Evolutionary conservation across 2,797 vertebrate species (phyloP).

Genomic region (Microcaecilia unicolor): DNA sequence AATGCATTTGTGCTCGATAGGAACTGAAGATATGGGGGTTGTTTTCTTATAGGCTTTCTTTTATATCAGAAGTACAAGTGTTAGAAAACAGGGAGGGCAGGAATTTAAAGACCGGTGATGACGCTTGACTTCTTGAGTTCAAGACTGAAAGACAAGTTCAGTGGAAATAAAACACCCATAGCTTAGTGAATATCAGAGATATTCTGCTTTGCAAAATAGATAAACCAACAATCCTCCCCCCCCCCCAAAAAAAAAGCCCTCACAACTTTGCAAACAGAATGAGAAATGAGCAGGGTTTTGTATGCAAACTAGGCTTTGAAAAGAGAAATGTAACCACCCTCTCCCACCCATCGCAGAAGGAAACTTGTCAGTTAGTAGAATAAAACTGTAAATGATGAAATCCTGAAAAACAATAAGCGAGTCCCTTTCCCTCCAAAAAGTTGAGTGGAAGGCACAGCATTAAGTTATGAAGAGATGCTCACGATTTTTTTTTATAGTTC

Average conservation of each 20-base stretch:
- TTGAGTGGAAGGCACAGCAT: neutral
- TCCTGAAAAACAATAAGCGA: neutral
- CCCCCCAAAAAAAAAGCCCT: too few relatives aligned
- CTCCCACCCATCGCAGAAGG: too few relatives aligned
- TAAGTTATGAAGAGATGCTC: too few relatives aligned
- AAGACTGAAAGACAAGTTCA: too few relatives aligned
- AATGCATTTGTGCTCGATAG: neutral
- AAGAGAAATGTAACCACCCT: too few relatives aligned
- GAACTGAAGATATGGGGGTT: neutral
- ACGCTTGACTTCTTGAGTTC: too few relatives aligned
- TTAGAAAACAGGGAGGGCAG: neutral
- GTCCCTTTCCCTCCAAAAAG: conserved; percentile 6
- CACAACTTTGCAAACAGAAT: neutral
- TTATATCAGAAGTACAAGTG: neutral
- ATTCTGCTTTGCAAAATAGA: neutral
- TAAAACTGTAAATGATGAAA: neutral
- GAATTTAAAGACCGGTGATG: neutral
- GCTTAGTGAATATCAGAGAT: too few relatives aligned
- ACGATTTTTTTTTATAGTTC: too few relatives aligned
- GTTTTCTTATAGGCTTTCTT: neutral
- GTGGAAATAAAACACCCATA: too few relatives aligned
- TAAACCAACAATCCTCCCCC: too few relatives aligned
- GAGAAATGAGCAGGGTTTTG: neutral
- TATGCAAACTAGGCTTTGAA: neutral
- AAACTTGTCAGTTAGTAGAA: too few relatives aligned